Conservation (phyloP, 2,113 vertebrate genomes). For the Sapayoa aenigma region DNA sequence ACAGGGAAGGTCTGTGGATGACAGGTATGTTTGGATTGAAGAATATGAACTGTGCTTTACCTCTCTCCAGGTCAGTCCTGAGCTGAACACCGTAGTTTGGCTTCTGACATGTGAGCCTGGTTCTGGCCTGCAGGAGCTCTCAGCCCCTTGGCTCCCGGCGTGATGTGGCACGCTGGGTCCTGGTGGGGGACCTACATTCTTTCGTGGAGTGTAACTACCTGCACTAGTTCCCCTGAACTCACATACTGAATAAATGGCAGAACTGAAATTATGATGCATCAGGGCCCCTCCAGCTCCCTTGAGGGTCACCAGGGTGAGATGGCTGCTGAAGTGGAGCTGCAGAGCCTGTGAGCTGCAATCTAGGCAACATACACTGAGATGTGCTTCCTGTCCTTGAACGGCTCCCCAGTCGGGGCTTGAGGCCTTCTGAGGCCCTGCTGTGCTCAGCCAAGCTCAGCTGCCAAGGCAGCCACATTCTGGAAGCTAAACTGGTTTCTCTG, state of each 20-base stretch:
- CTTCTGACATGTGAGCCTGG: rapidly evolving
- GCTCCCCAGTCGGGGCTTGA: not conserved
- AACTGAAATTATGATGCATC: rapidly evolving
- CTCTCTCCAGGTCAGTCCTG: not conserved
- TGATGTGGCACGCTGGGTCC: rapidly evolving
- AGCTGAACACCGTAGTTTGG: not conserved
- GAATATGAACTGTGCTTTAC: not conserved
- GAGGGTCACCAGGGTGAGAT: rapidly evolving
- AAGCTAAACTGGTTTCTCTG: not conserved
- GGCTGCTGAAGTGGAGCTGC: not conserved
- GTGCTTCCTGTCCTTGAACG: too few species aligned
- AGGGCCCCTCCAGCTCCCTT: not conserved
- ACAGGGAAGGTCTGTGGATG: not conserved
- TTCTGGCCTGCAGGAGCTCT: not conserved
- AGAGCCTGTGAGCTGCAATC: not conserved
- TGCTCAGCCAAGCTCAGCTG: not conserved
- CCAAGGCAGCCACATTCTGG: not conserved
- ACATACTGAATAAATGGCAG: not conserved
- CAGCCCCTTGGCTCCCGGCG: not conserved
- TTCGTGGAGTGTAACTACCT: not conserved
- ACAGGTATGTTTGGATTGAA: not conserved
- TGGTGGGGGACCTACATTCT: not conserved
- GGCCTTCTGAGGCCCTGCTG: not conserved
- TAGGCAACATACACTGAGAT: rapidly evolving
- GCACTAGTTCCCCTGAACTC: not conserved